phyloP scores from a whole-genome alignment of 2,888 invertebrate genomes.

The Taphrorychus bicolor region DNA sequence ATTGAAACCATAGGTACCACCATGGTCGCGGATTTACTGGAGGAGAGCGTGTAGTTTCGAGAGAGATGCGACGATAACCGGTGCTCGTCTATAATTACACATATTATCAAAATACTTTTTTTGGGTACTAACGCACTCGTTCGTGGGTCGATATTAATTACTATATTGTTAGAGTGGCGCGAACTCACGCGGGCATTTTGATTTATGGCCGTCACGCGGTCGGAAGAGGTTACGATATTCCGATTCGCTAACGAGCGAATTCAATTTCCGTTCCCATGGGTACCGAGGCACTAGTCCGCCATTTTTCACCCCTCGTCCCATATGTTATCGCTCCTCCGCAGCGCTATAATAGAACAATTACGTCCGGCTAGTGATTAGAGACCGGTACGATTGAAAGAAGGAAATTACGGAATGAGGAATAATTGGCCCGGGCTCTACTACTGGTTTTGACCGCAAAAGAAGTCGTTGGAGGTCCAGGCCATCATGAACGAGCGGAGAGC shows the following conservation, averaged over 20 bases:
- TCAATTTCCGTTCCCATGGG: constrained; percentile 57
- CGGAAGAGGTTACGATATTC: constrained; percentile 50
- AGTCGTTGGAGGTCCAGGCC: constrained; percentile 35
- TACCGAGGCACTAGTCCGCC: neutral
- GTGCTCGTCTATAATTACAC: constrained; percentile 55
- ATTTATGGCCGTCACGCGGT: constrained; percentile 52
- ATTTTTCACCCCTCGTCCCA: constrained; percentile 3
- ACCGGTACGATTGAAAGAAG: neutral
- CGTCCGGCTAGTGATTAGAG: neutral
- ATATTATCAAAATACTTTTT: constrained; percentile 59
- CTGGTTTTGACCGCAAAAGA: constrained; percentile 34
- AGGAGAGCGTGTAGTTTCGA: constrained; percentile 29
- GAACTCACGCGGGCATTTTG: constrained; percentile 55
- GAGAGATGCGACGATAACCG: constrained; percentile 47
- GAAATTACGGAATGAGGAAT: neutral
- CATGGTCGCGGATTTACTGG: neutral
- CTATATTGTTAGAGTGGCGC: constrained; percentile 57
- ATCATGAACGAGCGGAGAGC: neutral
- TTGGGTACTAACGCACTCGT: constrained; percentile 56
- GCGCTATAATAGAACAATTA: neutral
- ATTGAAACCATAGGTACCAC: constrained; percentile 2
- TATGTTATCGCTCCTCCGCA: too few relatives aligned
- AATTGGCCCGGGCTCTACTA: constrained; percentile 19
- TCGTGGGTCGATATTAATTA: constrained; percentile 57
- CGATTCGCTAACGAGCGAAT: constrained; percentile 57